Percentiles rank a stretch among this genome's conserved stretches.
Conservation (phyloP, 2,113 vertebrate genomes). For the Cervus canadensis region DNA sequence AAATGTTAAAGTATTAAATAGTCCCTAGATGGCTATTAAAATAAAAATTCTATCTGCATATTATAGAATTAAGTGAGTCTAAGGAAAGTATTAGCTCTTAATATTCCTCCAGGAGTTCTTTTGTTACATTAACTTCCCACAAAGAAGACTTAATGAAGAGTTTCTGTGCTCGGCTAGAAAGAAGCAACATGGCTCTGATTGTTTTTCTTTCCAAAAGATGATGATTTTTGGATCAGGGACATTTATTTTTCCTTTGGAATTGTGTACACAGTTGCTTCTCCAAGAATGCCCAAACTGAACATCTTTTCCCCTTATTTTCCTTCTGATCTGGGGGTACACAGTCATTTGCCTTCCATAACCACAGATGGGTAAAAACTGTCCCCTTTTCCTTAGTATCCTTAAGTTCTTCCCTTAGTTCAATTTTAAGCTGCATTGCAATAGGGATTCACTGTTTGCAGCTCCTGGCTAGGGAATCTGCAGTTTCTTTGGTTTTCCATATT, state of each 20-base stretch:
- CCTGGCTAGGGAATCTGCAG: background rate
- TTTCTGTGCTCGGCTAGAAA: background rate
- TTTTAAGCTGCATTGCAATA: background rate
- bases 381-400: background rate
- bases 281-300: background rate
- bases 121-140: background rate
- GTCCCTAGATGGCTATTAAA: background rate
- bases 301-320: background rate
- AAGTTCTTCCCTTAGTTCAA: background rate
- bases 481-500: background rate
- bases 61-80: constrained; percentile 14
- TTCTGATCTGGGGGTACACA: background rate
- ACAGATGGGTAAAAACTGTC: background rate
- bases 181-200: background rate
- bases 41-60: constrained; percentile 14
- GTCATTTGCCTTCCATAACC: background rate
- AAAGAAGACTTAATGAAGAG: background rate
- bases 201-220: background rate
- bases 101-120: background rate
- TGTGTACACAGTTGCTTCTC: background rate
- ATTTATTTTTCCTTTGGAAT: constrained; percentile 7
- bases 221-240: background rate
- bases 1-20: background rate
- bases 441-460: background rate
- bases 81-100: background rate